phyloP scores from a whole-genome alignment of 2,888 invertebrate genomes.

The Empis stercorea region DNA sequence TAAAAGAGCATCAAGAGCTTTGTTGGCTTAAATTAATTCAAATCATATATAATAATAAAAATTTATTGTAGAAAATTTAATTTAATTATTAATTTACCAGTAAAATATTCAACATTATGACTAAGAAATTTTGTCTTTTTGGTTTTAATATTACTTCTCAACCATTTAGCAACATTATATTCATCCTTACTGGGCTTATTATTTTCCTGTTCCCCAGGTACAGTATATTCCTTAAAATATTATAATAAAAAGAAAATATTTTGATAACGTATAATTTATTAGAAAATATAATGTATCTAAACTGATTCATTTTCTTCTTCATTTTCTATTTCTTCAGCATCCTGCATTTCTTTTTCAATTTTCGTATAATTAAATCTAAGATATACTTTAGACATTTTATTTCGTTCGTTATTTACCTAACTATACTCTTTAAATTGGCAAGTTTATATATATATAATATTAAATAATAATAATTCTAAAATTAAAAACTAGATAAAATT shows the following conservation, averaged over 20 bases:
- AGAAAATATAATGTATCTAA: not conserved
- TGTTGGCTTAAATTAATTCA: slow-evolving; percentile 43
- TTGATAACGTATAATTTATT: not conserved
- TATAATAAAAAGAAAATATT: not conserved
- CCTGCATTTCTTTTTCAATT: not conserved
- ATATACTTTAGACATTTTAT: not conserved
- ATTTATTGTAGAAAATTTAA: slow-evolving; percentile 12
- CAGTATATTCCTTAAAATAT: slow-evolving; percentile 30
- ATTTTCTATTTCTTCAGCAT: not conserved
- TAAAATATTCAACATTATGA: slow-evolving; percentile 95
- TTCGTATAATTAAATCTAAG: not conserved
- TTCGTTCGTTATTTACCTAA: no score
- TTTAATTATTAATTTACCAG: slow-evolving; percentile 44
- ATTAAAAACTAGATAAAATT: no score
- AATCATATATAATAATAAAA: slow-evolving; percentile 6
- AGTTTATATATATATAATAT: no score
- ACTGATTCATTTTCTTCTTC: not conserved
- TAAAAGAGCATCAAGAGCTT: slow-evolving; percentile 84
- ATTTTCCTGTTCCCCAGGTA: slow-evolving; percentile 38
- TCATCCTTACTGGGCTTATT: slow-evolving; percentile 83
- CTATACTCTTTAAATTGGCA: no score
- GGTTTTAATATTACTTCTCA: slow-evolving; percentile 83
- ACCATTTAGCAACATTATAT: slow-evolving; percentile 85
- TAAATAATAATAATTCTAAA: no score
- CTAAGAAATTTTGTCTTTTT: slow-evolving; percentile 94